These are phyloP conservation scores for Prietella phreatophila DNA, from an alignment of 2,113 vertebrate species.

Conservation along the genomic window DNA sequence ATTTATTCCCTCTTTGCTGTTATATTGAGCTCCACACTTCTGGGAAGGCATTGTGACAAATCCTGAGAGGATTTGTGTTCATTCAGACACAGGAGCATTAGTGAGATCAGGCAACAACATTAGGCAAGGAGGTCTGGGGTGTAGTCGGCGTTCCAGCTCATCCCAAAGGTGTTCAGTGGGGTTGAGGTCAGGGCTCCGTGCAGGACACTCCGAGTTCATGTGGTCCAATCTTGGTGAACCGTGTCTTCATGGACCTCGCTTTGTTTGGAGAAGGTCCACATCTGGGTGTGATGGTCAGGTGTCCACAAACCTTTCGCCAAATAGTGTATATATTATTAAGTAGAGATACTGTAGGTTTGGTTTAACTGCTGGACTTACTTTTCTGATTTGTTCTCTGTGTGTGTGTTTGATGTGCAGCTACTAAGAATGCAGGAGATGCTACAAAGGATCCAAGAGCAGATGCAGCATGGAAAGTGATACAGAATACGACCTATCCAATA, in stretches of 20 bases:
- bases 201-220: not conserved
- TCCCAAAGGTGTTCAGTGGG: not conserved
- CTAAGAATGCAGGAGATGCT: constrained; percentile 89
- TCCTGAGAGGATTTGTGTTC: not conserved
- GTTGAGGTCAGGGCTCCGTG: not conserved
- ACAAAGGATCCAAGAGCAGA: constrained; percentile 89
- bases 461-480: constrained; percentile 62
- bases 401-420: constrained; percentile 66
- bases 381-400: not conserved
- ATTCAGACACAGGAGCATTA: not conserved
- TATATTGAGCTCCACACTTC: not conserved
- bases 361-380: not conserved
- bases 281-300: not conserved
- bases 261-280: not conserved
- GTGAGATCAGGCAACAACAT: not conserved
- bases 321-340: not conserved
- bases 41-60: not conserved
- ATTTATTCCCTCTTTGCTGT: not conserved
- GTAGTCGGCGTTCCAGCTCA: no score
- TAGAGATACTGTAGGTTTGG: not conserved
- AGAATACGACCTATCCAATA: not conserved
- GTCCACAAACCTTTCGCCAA: not conserved
- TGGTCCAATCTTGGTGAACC: not conserved
- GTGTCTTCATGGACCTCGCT: not conserved
- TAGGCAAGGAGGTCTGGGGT: no score